Percentiles rank a stretch among this genome's conserved stretches.
These are phyloP conservation scores for Anagyrus pseudococci DNA, from an alignment of 2,888 invertebrate species.

Conservation along the genomic window DNA sequence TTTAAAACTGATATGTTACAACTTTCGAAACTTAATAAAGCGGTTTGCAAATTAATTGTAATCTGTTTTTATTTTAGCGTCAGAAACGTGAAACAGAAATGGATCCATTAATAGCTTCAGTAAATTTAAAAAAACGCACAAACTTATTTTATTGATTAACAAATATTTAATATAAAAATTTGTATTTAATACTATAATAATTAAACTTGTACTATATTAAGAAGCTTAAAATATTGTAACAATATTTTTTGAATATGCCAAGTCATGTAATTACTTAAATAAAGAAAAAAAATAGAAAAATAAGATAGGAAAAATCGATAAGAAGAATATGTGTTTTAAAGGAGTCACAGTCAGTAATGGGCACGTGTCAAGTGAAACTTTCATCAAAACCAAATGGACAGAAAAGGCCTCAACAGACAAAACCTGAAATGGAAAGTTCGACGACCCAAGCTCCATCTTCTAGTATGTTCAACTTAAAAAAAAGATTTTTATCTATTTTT, in stretches of 20 bases:
- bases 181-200: too few species aligned
- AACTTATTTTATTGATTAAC: not conserved
- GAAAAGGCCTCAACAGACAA: conserved; percentile 12
- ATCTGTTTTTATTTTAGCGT: conserved; percentile 32
- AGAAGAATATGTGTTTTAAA: conserved; percentile 23
- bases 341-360: conserved; percentile 26
- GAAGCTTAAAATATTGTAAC: not conserved
- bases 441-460: not conserved
- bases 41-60: conserved; percentile 4
- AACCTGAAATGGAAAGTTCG: conserved; percentile 9
- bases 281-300: conserved; percentile 1
- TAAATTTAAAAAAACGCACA: conserved; percentile 9
- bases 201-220: too few species aligned
- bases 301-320: not conserved
- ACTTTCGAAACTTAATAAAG: not conserved
- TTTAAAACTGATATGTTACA: too few species aligned
- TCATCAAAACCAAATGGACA: conserved; percentile 14
- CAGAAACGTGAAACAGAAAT: conserved; percentile 32
- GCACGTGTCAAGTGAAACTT: conserved; percentile 30
- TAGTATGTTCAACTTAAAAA: conserved; percentile 15
- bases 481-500: too few species aligned
- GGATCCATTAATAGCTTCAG: conserved; percentile 20
- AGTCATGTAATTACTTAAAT: too few species aligned
- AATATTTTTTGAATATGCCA: conserved; percentile 4
- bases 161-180: not conserved